Evolutionary conservation across 2,888 invertebrate species (phyloP).

Genomic region (Byasa hedistus): DNA sequence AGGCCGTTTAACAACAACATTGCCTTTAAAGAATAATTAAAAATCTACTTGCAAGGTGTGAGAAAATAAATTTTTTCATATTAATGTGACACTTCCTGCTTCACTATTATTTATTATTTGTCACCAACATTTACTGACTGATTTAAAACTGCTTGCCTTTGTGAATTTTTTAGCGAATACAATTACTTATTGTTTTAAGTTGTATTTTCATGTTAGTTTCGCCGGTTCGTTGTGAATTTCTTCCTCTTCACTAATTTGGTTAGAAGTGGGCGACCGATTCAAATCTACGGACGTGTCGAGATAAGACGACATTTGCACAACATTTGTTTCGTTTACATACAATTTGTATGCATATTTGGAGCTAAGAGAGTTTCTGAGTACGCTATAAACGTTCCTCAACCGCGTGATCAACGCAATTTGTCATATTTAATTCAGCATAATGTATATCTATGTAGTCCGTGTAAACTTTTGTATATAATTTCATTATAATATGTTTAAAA

Average conservation of each 20-base stretch:
- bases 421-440: conserved; percentile 15
- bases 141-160: background rate
- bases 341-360: conserved; percentile 44
- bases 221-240: conserved; percentile 16
- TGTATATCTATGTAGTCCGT: background rate
- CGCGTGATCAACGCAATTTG: conserved; percentile 23
- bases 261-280: conserved; percentile 46
- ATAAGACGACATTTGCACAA: conserved; percentile 44
- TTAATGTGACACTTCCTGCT: conserved; percentile 11
- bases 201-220: conserved; percentile 12
- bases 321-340: conserved; percentile 38
- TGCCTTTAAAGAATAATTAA: conserved; percentile 16
- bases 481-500: background rate
- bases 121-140: background rate
- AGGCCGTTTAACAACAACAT: background rate
- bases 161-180: background rate
- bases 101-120: conserved; percentile 1
- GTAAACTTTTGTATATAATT: background rate
- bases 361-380: conserved; percentile 32
- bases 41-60: conserved; percentile 11
- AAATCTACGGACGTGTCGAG: conserved; percentile 46
- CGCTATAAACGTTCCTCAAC: conserved; percentile 28
- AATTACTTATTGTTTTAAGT: background rate
- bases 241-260: conserved; percentile 37
- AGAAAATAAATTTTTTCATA: conserved; percentile 19